Evolutionary conservation across 2,797 vertebrate genomes (phyloP), one percentile per base, ranked within the genome.

Genomic region (Chrysocyon brachyurus): DNA sequence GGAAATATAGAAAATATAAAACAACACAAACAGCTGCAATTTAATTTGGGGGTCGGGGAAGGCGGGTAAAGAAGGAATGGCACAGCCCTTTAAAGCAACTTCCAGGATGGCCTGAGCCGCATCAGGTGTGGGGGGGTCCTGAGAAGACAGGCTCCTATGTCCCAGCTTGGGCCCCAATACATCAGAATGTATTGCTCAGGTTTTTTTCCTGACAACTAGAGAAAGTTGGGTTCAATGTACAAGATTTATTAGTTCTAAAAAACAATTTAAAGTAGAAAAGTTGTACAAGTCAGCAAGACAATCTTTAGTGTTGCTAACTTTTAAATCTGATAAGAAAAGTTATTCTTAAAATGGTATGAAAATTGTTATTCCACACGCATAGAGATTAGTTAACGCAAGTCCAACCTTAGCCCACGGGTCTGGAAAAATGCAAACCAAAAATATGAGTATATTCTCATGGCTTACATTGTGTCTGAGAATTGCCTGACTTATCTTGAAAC

Each of bases 401-500:
- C 66, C 85, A 92, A 4, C 28, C 26, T 90, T 59, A 92, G 59
- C 26, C 83, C n/a, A 85, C 0, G 3, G 56, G 52, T 59, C 28
- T 92, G 66, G 85, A 92, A 94, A 90, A 97, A 85, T n/a, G 40
- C 72, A 96, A 84, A 61, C 46, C 14, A 31, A 64, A 59, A 91
- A 54, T 92, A 59, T 81, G 40, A 54, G 75, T 22, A 19, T 79
- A 81, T 22, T 90, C 40, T 94, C 31, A 12, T 81, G 36, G 73
- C 17, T 61, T 87, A 68, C 52, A 22, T 40, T 70, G 73, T 81
- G 40, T 78, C 85, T 96, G 70, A 56, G 59, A 96, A 90, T 75
- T 64, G 52, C 77, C 52, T 75, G 85, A 56, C 10, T 84, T 96
- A 85, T 78, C 66, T 77, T 57, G 22, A 94, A 78, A 85, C 19